A percentile compares a stretch with the other conserved stretches of the same genome.
Evolutionary conservation across 2,888 invertebrate genomes (phyloP).

Genomic region (Sthenelais limicola): DNA sequence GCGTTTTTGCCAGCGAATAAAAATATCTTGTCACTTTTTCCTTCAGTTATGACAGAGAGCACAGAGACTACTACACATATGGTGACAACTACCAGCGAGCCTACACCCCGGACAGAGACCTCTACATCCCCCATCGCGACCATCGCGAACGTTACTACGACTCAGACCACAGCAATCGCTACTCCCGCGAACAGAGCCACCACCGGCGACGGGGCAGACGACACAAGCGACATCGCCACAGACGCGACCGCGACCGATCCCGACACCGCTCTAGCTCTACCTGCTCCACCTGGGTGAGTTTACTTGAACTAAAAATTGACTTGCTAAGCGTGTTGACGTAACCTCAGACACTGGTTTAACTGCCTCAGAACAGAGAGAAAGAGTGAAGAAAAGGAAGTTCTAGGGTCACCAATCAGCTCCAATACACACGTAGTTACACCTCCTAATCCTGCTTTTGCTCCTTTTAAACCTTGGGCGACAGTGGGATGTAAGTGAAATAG

Average conservation of each 20-base stretch:
- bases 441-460: too few species aligned
- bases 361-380: too few species aligned
- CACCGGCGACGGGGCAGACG: not conserved
- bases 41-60: slow-evolving; percentile 23
- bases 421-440: too few species aligned
- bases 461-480: too few species aligned
- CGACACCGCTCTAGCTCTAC: slow-evolving; percentile 1
- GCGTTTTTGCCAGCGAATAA: too few species aligned
- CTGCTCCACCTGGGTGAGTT: slow-evolving; percentile 37
- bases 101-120: not conserved
- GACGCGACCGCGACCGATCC: slow-evolving; percentile 1
- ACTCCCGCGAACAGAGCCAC: not conserved
- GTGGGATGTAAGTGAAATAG: too few species aligned
- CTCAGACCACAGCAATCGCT: slow-evolving; percentile 14
- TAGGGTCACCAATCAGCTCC: too few species aligned
- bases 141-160: slow-evolving; percentile 3
- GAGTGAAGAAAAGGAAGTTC: too few species aligned
- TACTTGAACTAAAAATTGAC: not conserved
- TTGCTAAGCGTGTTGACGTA: too few species aligned
- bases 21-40: too few species aligned
- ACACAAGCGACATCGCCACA: not conserved
- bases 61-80: slow-evolving; percentile 25
- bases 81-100: slow-evolving; percentile 15
- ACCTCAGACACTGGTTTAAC: too few species aligned
- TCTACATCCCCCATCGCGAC: not conserved